Percentiles rank a stretch among this genome's conserved stretches.
Evolutionary conservation across 1,140 invertebrate genomes (phyloP).

Genomic region (Archegozetes longisetosus): DNA sequence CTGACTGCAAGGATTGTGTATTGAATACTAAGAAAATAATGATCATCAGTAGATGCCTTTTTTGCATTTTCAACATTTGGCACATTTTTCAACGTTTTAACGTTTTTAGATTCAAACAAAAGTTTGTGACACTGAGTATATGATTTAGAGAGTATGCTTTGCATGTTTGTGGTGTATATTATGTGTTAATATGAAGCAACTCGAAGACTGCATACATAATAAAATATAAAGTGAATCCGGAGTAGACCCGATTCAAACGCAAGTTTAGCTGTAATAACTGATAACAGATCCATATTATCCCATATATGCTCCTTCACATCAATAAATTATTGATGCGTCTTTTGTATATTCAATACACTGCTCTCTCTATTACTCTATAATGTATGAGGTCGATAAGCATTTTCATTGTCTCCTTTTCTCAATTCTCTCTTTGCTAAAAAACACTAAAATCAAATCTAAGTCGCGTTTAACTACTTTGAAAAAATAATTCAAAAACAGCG

Average conservation of each 20-base stretch:
- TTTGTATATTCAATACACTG: not conserved
- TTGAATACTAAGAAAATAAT: not conserved
- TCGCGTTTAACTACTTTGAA: no score
- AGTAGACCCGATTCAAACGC: not conserved
- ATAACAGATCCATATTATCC: not conserved
- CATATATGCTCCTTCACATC: not conserved
- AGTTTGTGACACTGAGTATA: no score
- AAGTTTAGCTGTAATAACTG: not conserved
- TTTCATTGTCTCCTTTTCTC: not conserved
- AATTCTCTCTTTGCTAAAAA: not conserved
- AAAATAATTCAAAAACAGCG: no score
- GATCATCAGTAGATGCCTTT: not conserved
- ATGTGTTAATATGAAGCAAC: no score
- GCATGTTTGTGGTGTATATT: no score
- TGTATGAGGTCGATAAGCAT: not conserved
- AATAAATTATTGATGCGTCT: not conserved
- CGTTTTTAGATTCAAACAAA: no score
- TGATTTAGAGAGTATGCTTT: no score
- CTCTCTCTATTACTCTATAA: not conserved
- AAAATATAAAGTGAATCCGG: not conserved
- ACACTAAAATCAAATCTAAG: no score
- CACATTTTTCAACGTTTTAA: not conserved
- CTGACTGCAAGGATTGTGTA: not conserved
- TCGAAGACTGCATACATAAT: not conserved
- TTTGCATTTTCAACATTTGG: not conserved